Conservation (phyloP, 1,140 invertebrate genomes). For the Panagrolaimus sp. region DNA sequence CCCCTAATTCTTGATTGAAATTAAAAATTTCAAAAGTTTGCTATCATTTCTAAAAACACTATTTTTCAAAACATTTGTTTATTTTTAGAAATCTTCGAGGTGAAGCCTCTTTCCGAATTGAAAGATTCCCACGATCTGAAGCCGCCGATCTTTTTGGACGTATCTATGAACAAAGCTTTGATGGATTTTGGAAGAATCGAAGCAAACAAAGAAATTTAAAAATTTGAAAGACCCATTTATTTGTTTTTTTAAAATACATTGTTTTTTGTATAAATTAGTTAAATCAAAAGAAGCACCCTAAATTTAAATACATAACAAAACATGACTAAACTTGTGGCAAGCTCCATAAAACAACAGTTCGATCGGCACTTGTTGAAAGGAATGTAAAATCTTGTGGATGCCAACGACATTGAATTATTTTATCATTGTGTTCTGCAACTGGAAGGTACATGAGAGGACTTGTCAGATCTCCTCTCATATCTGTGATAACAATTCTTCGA, state of each 20-base stretch:
- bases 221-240: background rate
- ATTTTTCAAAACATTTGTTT: background rate
- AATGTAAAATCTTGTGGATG: constrained; percentile 95
- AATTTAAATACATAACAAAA: too few relatives aligned
- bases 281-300: too few relatives aligned
- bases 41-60: background rate
- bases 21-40: too few relatives aligned
- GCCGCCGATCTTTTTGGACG: background rate
- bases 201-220: background rate
- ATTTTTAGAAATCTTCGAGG: constrained; percentile 1
- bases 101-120: background rate
- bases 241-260: background rate
- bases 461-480: constrained; percentile 75
- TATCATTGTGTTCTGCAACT: constrained; percentile 90
- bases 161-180: constrained; percentile 1
- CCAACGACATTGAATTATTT: constrained; percentile 88
- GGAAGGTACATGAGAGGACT: constrained; percentile 84
- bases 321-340: constrained; percentile 64
- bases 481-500: constrained; percentile 66
- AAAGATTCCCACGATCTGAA: background rate
- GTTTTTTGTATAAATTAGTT: too few relatives aligned
- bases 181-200: constrained; percentile 13
- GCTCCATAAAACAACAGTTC: constrained; percentile 89
- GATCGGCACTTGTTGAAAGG: constrained; percentile 90
- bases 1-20: too few relatives aligned